A percentile compares a stretch with the other conserved stretches of the same genome.
Conservation (phyloP, 2,888 invertebrate species). For the Lypha dubia region DNA sequence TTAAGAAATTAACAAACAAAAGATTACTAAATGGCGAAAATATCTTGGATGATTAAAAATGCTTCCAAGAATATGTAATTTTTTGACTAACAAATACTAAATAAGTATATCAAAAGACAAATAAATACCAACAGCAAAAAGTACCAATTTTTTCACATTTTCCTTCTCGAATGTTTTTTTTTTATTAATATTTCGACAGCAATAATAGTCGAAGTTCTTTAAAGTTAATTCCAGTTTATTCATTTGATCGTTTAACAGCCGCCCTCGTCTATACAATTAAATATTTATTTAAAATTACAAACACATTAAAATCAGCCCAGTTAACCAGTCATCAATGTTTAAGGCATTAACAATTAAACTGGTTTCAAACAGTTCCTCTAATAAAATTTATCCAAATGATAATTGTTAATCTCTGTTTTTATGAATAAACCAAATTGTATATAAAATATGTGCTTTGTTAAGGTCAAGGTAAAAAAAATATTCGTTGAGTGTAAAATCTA, state of each 20-base stretch:
- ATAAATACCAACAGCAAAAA: no score
- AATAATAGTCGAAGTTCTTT: no score
- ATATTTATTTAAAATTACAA: constrained; percentile 9
- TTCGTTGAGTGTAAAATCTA: constrained; percentile 74
- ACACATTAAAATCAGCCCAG: constrained; percentile 24
- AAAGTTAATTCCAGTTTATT: not conserved
- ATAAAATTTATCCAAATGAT: constrained; percentile 27
- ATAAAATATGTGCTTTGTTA: constrained; percentile 77
- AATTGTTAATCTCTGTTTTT: constrained; percentile 29
- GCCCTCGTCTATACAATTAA: not conserved
- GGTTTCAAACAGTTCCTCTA: constrained; percentile 57
- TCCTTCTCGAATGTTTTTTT: no score
- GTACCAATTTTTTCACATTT: no score
- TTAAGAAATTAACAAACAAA: no score
- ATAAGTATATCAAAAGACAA: no score
- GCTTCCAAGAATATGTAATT: no score
- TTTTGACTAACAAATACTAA: no score
- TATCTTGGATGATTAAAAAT: no score
- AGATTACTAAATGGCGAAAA: no score
- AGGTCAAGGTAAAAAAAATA: constrained; percentile 78
- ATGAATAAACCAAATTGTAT: not conserved
- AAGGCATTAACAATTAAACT: constrained; percentile 11
- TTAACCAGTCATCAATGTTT: not conserved
- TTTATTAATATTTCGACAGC: no score
- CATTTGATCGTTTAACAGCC: not conserved